These are phyloP conservation scores for Callithrix jacchus DNA, from an alignment of 2,113 vertebrate species.

Conservation along the genomic window DNA sequence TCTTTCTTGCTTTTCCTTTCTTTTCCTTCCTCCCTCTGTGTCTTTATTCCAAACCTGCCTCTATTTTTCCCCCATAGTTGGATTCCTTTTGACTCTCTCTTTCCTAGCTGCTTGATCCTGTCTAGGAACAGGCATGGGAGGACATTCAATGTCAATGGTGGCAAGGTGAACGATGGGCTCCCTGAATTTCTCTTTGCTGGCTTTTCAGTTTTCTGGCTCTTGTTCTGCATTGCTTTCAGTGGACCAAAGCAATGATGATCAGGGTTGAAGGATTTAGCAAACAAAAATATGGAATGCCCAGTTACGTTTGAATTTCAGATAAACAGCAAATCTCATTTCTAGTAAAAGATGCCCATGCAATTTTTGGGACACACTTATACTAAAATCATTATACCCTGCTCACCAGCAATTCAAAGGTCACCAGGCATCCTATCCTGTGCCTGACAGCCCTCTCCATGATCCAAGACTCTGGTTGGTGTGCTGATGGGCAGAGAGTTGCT, in stretches of 20 bases:
- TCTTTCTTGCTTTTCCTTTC: not conserved
- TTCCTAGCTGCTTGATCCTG: not conserved
- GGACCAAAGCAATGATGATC: not conserved
- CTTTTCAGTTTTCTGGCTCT: not conserved
- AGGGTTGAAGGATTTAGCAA: not conserved
- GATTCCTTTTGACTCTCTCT: not conserved
- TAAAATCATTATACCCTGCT: not conserved
- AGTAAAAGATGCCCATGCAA: not conserved
- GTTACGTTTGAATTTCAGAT: not conserved
- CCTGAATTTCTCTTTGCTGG: not conserved
- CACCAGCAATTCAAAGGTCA: not conserved
- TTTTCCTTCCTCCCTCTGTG: not conserved
- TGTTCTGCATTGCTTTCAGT: not conserved
- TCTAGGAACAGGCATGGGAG: not conserved
- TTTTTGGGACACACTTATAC: not conserved
- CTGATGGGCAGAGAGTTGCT: not conserved
- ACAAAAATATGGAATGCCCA: not conserved
- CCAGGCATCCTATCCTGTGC: fast-evolving
- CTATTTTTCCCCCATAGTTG: not conserved
- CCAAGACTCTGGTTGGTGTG: not conserved
- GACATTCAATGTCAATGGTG: not conserved
- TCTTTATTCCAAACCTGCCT: not conserved
- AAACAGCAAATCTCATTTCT: not conserved
- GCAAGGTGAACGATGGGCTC: too few relatives aligned
- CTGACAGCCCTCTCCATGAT: too few relatives aligned